Evolutionary conservation across 2,113 vertebrate genomes (phyloP).

Genomic region (Sinosuthora webbiana): DNA sequence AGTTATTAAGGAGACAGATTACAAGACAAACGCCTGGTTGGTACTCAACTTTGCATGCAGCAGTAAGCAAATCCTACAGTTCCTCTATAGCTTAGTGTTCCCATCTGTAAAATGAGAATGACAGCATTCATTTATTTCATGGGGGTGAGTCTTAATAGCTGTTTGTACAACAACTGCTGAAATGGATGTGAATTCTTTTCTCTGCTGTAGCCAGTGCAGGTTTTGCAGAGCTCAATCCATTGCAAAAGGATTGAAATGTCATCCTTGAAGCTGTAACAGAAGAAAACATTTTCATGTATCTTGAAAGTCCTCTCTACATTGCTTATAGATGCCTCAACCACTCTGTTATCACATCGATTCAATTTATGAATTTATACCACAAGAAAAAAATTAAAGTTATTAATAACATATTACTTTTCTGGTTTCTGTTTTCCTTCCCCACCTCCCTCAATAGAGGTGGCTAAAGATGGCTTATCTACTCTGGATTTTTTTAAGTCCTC

Average conservation of each 20-base stretch:
- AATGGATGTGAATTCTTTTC: background rate
- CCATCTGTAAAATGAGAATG: background rate
- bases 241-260: background rate
- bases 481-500: background rate
- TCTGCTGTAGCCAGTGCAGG: background rate
- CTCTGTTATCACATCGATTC: background rate
- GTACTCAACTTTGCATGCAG: background rate
- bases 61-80: background rate
- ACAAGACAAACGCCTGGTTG: background rate
- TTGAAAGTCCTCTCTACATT: background rate
- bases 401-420: background rate
- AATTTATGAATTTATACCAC: background rate
- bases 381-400: background rate
- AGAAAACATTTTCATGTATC: background rate
- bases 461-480: background rate
- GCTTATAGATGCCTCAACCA: background rate
- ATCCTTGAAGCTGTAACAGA: background rate
- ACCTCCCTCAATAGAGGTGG: rapidly evolving
- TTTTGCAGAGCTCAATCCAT: background rate
- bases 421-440: background rate
- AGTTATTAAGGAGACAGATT: background rate
- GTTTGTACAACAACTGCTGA: background rate
- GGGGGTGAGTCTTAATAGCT: background rate
- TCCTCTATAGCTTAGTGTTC: background rate
- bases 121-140: background rate